Evolutionary conservation across 1,140 invertebrate species (phyloP).

Genomic region (Bombus terrestris): DNA sequence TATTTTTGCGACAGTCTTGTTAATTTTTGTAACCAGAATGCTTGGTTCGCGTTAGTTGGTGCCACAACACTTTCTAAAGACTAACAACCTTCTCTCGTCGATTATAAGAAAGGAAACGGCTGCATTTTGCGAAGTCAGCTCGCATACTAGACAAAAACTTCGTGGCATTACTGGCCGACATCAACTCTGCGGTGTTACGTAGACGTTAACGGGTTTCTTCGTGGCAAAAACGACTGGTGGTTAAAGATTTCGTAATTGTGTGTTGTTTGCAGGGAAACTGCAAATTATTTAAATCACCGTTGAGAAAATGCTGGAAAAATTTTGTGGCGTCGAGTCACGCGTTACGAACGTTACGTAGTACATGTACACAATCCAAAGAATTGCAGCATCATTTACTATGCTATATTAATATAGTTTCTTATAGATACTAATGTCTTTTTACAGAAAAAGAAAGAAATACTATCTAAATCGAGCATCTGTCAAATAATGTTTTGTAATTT

Average conservation of each 20-base stretch:
- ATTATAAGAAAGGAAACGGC: not conserved
- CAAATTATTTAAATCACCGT: slow-evolving; percentile 22
- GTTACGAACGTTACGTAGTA: not conserved
- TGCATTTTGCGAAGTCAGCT: slow-evolving; percentile 34
- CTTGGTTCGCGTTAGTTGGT: not conserved
- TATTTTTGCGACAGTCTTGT: slow-evolving; percentile 18
- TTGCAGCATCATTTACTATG: not conserved
- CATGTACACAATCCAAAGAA: not conserved
- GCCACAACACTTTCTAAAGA: not conserved
- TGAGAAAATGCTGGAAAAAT: slow-evolving; percentile 5
- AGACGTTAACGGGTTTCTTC: slow-evolving; percentile 29
- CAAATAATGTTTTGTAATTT: no score
- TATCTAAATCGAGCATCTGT: no score
- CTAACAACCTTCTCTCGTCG: not conserved
- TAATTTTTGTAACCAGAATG: not conserved
- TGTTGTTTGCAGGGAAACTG: not conserved
- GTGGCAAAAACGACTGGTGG: not conserved
- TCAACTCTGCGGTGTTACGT: slow-evolving; percentile 7
- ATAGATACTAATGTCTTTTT: no score
- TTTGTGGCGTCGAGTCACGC: not conserved
- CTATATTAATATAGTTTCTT: no score
- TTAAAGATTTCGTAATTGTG: slow-evolving; percentile 29
- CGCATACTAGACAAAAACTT: slow-evolving; percentile 9
- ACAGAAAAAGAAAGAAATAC: no score
- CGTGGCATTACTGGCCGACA: slow-evolving; percentile 21